phyloP scores from a whole-genome alignment of 2,113 vertebrate species.

The Gambusia holbrooki region DNA sequence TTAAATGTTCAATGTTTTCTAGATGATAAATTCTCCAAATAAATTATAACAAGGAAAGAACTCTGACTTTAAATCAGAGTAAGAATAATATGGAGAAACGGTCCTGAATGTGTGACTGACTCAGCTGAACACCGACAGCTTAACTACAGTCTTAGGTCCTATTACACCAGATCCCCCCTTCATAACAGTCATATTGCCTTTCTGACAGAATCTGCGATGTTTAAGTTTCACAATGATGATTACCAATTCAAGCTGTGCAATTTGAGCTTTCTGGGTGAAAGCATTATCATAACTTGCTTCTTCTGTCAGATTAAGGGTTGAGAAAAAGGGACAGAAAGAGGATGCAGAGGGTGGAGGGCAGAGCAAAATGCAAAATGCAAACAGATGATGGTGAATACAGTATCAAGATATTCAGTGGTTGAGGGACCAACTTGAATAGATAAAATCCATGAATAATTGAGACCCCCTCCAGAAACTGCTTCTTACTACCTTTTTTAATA shows the following conservation, averaged over 20 bases:
- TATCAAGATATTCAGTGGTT: too few species aligned
- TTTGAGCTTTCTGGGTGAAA: constrained; percentile 24
- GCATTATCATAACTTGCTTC: constrained; percentile 20
- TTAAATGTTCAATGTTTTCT: too few species aligned
- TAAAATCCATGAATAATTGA: too few species aligned
- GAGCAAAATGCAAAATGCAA: background rate
- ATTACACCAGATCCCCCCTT: background rate
- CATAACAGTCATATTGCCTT: constrained; percentile 4
- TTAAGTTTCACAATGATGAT: constrained; percentile 6
- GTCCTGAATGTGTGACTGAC: background rate
- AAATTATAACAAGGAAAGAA: background rate
- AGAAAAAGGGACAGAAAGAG: background rate
- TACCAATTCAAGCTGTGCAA: constrained; percentile 19
- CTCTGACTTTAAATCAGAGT: background rate
- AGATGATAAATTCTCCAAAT: too few species aligned
- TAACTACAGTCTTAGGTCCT: background rate
- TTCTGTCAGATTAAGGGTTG: background rate
- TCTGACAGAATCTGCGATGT: constrained; percentile 33
- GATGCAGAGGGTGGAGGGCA: background rate
- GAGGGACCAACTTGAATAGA: background rate
- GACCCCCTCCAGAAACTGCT: too few species aligned
- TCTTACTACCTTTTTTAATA: too few species aligned
- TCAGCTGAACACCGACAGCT: background rate
- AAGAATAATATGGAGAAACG: background rate
- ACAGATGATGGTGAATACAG: constrained; percentile 19